Evolutionary conservation across 2,113 vertebrate genomes (phyloP).

Genomic region (Rhombomys opimus): DNA sequence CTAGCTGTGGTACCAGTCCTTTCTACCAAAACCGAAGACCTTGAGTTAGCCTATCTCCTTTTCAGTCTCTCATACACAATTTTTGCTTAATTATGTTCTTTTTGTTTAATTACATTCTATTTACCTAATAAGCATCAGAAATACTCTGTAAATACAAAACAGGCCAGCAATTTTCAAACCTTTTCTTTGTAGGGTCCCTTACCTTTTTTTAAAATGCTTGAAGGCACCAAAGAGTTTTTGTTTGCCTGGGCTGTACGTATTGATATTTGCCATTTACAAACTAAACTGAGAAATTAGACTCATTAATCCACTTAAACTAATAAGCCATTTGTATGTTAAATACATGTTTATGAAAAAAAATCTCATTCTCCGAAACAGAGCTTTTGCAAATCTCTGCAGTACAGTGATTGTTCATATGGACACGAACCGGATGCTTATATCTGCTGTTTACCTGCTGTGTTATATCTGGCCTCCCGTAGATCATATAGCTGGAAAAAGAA

Average conservation of each 20-base stretch:
- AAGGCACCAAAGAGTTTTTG: neutral
- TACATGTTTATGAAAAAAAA: neutral
- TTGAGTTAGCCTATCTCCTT: neutral
- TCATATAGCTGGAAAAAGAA: neutral
- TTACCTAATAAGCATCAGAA: neutral
- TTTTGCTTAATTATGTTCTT: neutral
- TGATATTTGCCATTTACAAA: neutral
- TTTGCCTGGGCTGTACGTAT: neutral
- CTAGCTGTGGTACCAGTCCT: neutral
- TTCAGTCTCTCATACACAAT: neutral
- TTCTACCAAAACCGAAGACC: neutral
- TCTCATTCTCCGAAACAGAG: neutral
- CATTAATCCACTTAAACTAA: neutral
- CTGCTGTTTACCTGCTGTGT: neutral
- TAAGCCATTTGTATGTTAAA: neutral
- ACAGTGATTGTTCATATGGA: neutral
- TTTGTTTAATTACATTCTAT: neutral
- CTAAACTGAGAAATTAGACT: slow-evolving; percentile 16
- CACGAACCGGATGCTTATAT: neutral
- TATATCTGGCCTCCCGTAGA: neutral
- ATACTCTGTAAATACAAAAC: slow-evolving; percentile 5
- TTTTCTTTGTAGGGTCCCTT: neutral
- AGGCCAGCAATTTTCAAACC: neutral
- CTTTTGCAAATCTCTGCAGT: neutral
- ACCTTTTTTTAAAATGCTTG: neutral